phyloP scores from a whole-genome alignment of 2,113 vertebrate species.

The Oreochromis niloticus region DNA sequence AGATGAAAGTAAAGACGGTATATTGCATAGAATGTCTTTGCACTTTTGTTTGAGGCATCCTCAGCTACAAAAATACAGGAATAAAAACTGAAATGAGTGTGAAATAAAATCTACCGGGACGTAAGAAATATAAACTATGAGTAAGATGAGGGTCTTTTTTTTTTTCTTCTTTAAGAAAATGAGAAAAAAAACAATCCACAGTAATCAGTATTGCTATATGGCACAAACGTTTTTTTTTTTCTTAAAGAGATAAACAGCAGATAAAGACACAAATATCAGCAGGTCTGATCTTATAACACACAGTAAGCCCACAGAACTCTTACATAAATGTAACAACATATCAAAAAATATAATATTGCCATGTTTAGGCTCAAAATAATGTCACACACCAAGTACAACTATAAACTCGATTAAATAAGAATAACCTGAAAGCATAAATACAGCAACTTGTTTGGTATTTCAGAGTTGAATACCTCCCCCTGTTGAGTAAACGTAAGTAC shows the following conservation, averaged over 20 bases:
- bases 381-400: background rate
- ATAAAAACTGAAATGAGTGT: background rate
- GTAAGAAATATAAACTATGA: background rate
- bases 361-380: conserved; percentile 11
- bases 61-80: conserved; percentile 10
- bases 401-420: conserved; percentile 23
- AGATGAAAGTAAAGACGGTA: conserved; percentile 32
- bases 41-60: conserved; percentile 17
- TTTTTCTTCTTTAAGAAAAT: background rate
- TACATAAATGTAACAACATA: conserved; percentile 2
- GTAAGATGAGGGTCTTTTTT: background rate
- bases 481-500: conserved; percentile 46
- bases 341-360: conserved; percentile 20
- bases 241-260: background rate
- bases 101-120: background rate
- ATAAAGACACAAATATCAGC: background rate
- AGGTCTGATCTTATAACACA: background rate
- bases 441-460: conserved; percentile 28
- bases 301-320: background rate
- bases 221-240: background rate
- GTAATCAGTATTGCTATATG: background rate
- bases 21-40: conserved; percentile 66
- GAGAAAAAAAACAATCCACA: background rate
- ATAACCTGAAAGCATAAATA: conserved; percentile 33
- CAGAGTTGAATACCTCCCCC: conserved; percentile 31